Evolutionary conservation across 2,888 invertebrate genomes (phyloP).

Genomic region (Mythimna lalbum): DNA sequence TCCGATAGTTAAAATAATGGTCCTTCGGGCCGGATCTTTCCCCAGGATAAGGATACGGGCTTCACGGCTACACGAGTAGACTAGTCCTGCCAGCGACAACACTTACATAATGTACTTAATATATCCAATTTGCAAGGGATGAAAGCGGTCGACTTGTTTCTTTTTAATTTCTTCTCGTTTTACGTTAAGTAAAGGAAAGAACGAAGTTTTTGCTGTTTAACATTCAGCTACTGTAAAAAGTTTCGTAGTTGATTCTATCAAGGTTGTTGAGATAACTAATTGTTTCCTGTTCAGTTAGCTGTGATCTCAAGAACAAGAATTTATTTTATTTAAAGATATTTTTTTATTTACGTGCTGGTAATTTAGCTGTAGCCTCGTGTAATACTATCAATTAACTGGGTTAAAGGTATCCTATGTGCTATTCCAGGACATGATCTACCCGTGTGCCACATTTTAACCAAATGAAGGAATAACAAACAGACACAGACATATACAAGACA

Average conservation of each 20-base stretch:
- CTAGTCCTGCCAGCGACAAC: constrained; percentile 35
- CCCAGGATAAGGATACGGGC: constrained; percentile 22
- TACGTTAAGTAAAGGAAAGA: constrained; percentile 12
- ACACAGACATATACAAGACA: too few species aligned
- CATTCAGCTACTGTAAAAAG: constrained; percentile 31
- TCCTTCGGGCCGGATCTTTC: constrained; percentile 25
- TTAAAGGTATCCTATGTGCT: too few species aligned
- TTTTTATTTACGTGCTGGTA: too few species aligned
- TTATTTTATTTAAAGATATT: not conserved
- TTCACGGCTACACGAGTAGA: constrained; percentile 19
- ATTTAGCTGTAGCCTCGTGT: too few species aligned
- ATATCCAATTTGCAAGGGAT: constrained; percentile 51
- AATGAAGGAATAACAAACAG: too few species aligned
- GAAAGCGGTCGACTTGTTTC: constrained; percentile 34
- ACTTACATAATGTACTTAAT: constrained; percentile 34
- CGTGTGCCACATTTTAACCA: too few species aligned
- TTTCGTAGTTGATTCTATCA: constrained; percentile 25
- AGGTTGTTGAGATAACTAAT: constrained; percentile 31
- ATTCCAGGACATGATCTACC: too few species aligned
- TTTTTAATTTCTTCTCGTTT: constrained; percentile 47
- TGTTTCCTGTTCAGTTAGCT: constrained; percentile 25
- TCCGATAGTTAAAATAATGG: constrained; percentile 11
- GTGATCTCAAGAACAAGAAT: not conserved
- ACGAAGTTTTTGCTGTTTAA: constrained; percentile 29
- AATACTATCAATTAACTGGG: too few species aligned